These are phyloP conservation scores for Neoitamus cyanurus DNA, from an alignment of 2,888 invertebrate species.

Conservation along the genomic window DNA sequence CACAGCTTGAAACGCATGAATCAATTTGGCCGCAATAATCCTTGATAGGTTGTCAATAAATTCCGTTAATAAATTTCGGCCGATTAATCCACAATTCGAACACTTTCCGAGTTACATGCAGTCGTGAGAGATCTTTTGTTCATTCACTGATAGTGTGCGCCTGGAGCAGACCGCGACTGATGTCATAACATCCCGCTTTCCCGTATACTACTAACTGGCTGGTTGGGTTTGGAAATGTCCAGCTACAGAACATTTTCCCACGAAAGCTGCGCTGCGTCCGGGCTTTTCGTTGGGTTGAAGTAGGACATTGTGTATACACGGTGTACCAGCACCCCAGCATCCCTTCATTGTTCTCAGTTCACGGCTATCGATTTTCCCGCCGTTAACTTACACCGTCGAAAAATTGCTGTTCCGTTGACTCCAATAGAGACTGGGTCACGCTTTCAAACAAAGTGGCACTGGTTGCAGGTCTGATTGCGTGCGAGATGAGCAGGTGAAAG, in stretches of 20 bases:
- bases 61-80: neutral
- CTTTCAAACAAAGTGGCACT: conserved; percentile 6
- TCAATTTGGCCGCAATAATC: neutral
- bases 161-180: neutral
- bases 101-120: neutral
- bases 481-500: neutral
- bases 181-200: conserved; percentile 46
- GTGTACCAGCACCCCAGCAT: conserved; percentile 7
- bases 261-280: conserved; percentile 11
- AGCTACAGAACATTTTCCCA: neutral
- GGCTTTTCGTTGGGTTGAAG: neutral
- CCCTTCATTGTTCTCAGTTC: neutral
- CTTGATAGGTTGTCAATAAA: neutral
- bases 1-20: neutral
- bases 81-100: neutral
- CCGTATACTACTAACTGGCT: conserved; percentile 26
- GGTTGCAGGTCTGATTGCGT: neutral
- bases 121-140: neutral
- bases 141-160: neutral
- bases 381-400: conserved; percentile 14
- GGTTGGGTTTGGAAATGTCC: neutral
- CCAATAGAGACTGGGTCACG: conserved; percentile 1
- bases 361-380: conserved; percentile 37
- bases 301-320: neutral
- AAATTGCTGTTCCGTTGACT: conserved; percentile 19